phyloP scores from a whole-genome alignment of 2,797 vertebrate species.

The Eulemur albifrons region DNA sequence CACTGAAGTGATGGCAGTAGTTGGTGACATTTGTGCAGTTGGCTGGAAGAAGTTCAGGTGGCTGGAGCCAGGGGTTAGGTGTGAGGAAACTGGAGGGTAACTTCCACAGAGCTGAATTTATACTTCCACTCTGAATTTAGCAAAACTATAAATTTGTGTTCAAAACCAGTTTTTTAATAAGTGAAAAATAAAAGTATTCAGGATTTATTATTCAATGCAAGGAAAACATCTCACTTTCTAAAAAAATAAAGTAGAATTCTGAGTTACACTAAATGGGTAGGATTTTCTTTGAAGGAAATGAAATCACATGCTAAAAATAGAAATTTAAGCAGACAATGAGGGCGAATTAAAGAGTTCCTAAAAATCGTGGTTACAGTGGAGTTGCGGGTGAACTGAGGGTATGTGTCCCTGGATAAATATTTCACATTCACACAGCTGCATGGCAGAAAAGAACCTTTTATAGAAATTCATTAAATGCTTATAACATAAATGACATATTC shows the following conservation, averaged over 20 bases:
- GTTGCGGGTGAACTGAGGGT: not conserved
- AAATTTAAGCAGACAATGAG: not conserved
- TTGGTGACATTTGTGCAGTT: accelerated
- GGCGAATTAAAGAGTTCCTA: not conserved
- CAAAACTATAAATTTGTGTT: not conserved
- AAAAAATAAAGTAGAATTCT: not conserved
- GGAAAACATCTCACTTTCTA: not conserved
- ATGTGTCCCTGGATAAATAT: not conserved
- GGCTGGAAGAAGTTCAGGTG: not conserved
- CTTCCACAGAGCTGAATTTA: not conserved
- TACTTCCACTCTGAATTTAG: not conserved
- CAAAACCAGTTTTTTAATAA: not conserved
- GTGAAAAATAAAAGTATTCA: not conserved
- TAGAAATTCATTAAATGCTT: not conserved
- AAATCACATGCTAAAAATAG: not conserved
- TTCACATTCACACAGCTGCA: not conserved
- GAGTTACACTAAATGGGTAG: not conserved
- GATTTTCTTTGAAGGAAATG: not conserved
- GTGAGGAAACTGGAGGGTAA: accelerated
- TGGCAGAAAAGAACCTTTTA: not conserved
- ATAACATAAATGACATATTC: not conserved
- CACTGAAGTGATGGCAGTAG: accelerated
- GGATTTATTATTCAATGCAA: not conserved
- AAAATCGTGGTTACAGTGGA: not conserved
- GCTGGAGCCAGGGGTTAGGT: not conserved